These are phyloP conservation scores for Drosophila grimshawi DNA, from an alignment of 1,140 invertebrate species.

Conservation along the genomic window DNA sequence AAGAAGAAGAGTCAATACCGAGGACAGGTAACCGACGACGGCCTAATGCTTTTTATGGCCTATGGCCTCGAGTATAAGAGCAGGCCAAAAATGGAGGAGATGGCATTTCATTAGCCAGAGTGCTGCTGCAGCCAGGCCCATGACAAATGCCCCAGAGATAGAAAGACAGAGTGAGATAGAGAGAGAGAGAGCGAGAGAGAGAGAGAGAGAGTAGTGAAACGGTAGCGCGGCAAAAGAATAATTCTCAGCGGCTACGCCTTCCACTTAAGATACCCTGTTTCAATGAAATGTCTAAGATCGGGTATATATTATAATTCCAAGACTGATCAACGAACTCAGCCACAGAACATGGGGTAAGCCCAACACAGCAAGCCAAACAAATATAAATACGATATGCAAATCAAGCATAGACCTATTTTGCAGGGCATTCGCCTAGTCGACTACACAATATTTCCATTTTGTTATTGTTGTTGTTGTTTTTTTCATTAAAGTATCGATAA, in stretches of 20 bases:
- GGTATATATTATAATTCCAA: neutral
- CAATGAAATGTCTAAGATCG: neutral
- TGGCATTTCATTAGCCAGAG: conserved; percentile 66
- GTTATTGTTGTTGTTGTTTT: conserved; percentile 1
- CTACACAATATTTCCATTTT: too few species aligned
- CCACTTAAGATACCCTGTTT: neutral
- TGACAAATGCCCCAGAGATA: conserved; percentile 8
- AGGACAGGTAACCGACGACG: conserved; percentile 27
- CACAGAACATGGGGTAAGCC: too few species aligned
- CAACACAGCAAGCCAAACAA: neutral
- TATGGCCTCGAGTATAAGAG: conserved; percentile 14
- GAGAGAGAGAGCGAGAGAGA: neutral
- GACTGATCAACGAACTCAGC: too few species aligned
- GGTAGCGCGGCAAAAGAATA: conserved; percentile 34
- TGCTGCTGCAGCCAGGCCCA: neutral
- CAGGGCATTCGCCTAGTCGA: neutral
- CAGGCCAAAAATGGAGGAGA: conserved; percentile 8
- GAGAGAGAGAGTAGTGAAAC: neutral
- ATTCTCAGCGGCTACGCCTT: conserved; percentile 11
- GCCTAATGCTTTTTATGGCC: conserved; percentile 45
- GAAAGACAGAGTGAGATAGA: neutral
- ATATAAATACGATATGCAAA: neutral
- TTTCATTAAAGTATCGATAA: conserved; percentile 74
- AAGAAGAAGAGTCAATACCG: neutral
- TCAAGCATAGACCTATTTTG: too few species aligned